Percentiles rank a stretch among this genome's conserved stretches.
These are phyloP conservation scores for Herpetotheres cachinnans DNA, from an alignment of 2,113 vertebrate genomes.

Conservation along the genomic window DNA sequence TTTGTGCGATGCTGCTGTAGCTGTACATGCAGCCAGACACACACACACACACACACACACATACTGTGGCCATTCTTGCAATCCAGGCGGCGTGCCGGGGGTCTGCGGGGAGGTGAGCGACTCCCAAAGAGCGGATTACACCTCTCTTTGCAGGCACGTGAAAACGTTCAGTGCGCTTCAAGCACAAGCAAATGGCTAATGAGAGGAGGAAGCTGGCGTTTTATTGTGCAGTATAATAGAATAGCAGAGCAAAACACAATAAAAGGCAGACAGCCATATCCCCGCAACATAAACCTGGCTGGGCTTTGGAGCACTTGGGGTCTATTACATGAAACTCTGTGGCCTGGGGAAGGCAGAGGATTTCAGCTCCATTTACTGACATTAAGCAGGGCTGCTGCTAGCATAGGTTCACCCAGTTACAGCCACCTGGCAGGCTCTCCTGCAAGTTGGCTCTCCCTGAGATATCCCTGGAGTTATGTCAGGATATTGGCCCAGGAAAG, in stretches of 20 bases:
- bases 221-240: constrained; percentile 37
- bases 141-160: not conserved
- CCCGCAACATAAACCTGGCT: not conserved
- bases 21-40: not conserved
- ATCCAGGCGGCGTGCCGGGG: not conserved
- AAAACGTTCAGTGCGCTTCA: not conserved
- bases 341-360: constrained; percentile 9
- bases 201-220: constrained; percentile 2
- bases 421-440: not conserved
- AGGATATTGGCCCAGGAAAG: not conserved
- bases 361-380: constrained; percentile 25
- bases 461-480: not conserved
- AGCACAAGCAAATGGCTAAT: constrained; percentile 18
- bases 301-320: constrained; percentile 9
- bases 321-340: not conserved
- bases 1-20: not conserved
- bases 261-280: constrained; percentile 43
- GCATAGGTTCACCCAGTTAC: not conserved
- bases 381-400: not conserved
- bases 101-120: not conserved
- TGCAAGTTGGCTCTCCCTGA: not conserved
- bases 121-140: not conserved
- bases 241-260: constrained; percentile 24
- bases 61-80: not conserved
- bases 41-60: too few species aligned